Evolutionary conservation across 2,888 invertebrate genomes (phyloP), one percentile per base, ranked within the genome.

Genomic region (Cancer borealis): DNA sequence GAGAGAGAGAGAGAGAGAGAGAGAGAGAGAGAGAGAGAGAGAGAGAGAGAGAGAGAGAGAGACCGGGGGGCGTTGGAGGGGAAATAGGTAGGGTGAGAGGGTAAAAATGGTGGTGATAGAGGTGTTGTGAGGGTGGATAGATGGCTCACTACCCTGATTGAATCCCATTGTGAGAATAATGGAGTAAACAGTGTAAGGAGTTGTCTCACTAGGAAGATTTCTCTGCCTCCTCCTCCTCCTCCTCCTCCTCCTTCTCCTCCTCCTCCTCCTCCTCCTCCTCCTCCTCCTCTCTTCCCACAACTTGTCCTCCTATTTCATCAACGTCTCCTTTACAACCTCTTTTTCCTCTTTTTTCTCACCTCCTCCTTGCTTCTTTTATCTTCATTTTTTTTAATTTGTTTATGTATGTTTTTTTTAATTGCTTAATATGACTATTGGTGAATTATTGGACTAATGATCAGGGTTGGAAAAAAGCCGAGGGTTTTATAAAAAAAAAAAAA

Each of bases 1-100:
- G 79, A 79, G 79, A 79, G 79, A 79, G 79, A 79, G 79, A 79
- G 79, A 79, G 79, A 79, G 79, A 79, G 79, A 79, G 79, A 79
- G 79, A 79, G 79, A 79, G 79, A 30, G 30, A 30, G 30, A 30
- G 79, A 79, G 79, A 79, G 79, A 30, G 30, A 30, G 30, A 5
- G 79, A 79, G 79, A 79, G 79, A 6, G 12, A 8, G 30, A 12
- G 79, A 4, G 79, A 6, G 66, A 21, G n/a, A 3, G n/a, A 21
- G 66, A 66, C 21, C 1, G 54, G 3, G 17, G 54, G 17, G 54
- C 0, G 79, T 26, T n/a, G 26, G 79, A 12, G 12, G 5, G 30
- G 26, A 26, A 4, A 26, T 4, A 66, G n/a, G 66, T 66, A 17
- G 17, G 26, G 6, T 26, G 79, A 0, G 66, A 79, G 26, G 30